A percentile compares a stretch with the other conserved stretches of the same genome.
Conservation (phyloP, 1,140 invertebrate species). For the Pseudoatta argentina region DNA sequence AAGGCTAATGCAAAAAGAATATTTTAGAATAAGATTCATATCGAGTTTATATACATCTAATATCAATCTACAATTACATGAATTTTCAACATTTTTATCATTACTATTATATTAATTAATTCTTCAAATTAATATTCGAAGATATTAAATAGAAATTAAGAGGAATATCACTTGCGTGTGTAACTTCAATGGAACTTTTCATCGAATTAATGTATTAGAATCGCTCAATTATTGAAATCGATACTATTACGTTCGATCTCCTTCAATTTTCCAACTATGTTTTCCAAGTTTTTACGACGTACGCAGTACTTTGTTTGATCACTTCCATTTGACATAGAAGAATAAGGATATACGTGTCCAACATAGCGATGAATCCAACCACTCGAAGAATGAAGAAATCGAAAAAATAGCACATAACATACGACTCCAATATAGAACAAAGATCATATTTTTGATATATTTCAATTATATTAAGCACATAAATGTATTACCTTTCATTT, state of each 20-base stretch:
- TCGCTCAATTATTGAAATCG: constrained; percentile 35
- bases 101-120: background rate
- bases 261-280: constrained; percentile 71
- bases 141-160: background rate
- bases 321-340: constrained; percentile 27
- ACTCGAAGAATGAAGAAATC: constrained; percentile 45
- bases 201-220: background rate
- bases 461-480: constrained; percentile 14
- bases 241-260: constrained; percentile 41
- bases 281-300: constrained; percentile 70
- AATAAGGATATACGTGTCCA: constrained; percentile 37
- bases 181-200: constrained; percentile 8
- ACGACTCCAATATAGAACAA: background rate
- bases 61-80: constrained; percentile 20
- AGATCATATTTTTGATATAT: constrained; percentile 8
- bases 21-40: constrained; percentile 26
- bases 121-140: constrained; percentile 13
- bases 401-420: constrained; percentile 24
- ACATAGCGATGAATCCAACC: constrained; percentile 55
- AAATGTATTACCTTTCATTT: constrained; percentile 38
- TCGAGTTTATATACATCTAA: constrained; percentile 23
- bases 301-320: constrained; percentile 43
- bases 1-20: constrained; percentile 52
- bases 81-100: constrained; percentile 16
- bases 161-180: background rate